Evolutionary conservation across 2,888 invertebrate species (phyloP), one percentile per base, ranked within the genome.

Genomic region (Oligia fasciuncula): DNA sequence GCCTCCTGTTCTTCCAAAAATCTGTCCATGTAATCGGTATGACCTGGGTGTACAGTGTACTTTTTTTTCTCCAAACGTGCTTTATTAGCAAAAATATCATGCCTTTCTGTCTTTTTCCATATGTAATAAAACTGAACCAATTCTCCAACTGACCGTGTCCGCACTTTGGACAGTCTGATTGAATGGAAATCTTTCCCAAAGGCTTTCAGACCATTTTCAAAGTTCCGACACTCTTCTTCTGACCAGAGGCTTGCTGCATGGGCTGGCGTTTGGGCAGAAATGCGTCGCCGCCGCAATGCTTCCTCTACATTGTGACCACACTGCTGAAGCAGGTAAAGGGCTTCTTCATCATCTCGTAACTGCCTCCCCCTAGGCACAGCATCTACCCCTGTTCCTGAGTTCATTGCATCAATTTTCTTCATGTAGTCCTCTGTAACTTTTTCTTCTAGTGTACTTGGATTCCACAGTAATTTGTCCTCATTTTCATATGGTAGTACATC

Each of bases 21-120:
- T 89, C 99, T 97, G 92, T 99, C 99, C 99, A 99, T 99, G 93
- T 99, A 99, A 95, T 99, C 99, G 80, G 99, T 99, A 88, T 99
- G 98, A 74, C 99, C 99, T 9, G 99, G 99, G 96, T 99, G 99
- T 70, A 99, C 95, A 9, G 98, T 98, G 93, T 99, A 99, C 93
- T 99, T 99, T 94, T 99, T 99, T 96, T 99, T 99, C 92, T 99
- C 99, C 88, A 99, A 94, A 73, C 99, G 97, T 17, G 98, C 98
- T 95, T 98, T 98, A 93, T 98, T 98, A 0, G 99, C 99, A 93
- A 98, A 98, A 90, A 98, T 98, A 95, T 99, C 99, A 94, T 99
- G 99, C 35, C 99, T 97, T 93, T 99, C 99, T 49, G 99, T 99
- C 95, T 99, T 99, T 96, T 99, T 99, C 99, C 99, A 99, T 77